Percentiles rank a stretch among this genome's conserved stretches.
Conservation (phyloP, 23 tunicate genomes). For the Halocynthia roretzi region DNA sequence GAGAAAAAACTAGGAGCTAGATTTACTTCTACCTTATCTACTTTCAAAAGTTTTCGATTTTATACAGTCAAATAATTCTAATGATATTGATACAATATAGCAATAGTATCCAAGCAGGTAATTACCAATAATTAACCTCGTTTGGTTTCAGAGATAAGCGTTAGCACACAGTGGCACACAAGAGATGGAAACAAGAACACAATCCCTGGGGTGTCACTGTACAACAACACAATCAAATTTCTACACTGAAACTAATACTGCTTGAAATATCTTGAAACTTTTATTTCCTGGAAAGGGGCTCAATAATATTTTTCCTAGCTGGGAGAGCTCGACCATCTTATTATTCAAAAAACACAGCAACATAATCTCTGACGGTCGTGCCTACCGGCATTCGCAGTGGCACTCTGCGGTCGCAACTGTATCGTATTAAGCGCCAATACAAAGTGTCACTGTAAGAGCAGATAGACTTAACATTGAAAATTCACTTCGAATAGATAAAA, state of each 20-base stretch:
- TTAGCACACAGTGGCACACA: conserved; percentile 20
- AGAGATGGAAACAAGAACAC: conserved; percentile 5
- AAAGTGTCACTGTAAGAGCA: conserved; percentile 65
- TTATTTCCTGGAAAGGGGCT: no score
- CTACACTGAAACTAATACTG: no score
- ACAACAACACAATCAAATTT: background rate
- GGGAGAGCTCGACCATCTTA: background rate
- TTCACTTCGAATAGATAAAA: no score
- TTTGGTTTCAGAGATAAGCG: no score
- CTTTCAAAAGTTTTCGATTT: no score
- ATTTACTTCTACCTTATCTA: background rate
- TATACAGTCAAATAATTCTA: no score
- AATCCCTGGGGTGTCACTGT: conserved; percentile 87
- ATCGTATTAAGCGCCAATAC: conserved; percentile 16
- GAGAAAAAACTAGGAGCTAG: background rate
- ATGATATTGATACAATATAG: no score
- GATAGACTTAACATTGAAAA: background rate
- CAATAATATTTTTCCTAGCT: background rate
- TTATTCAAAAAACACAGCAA: background rate
- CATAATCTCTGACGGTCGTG: background rate
- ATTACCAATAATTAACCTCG: no score
- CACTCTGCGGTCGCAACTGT: conserved; percentile 7
- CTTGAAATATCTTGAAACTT: no score
- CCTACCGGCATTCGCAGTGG: conserved; percentile 25
- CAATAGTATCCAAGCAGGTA: no score